phyloP scores from a whole-genome alignment of 2,888 invertebrate genomes.

The Chirona hameri region DNA sequence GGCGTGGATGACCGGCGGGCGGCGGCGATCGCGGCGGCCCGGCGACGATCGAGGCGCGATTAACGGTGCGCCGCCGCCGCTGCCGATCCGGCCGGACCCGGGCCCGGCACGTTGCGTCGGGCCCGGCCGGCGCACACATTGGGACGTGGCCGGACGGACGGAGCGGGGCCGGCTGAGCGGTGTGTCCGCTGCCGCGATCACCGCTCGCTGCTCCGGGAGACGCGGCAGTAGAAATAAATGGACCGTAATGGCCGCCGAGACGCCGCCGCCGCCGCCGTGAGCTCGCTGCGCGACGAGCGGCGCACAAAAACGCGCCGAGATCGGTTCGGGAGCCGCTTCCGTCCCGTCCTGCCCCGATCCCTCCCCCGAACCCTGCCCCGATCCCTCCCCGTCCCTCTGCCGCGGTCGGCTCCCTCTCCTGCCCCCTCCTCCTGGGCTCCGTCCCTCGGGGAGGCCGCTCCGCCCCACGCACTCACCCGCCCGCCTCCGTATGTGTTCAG shows the following conservation, averaged over 20 bases:
- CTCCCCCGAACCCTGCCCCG: too few species aligned
- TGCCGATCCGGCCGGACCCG: not conserved
- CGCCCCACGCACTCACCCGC: too few species aligned
- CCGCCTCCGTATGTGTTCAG: too few species aligned
- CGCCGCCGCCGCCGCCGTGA: not conserved
- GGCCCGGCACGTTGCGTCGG: not conserved
- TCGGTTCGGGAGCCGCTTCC: not conserved
- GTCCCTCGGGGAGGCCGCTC: too few species aligned
- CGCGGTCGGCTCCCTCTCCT: too few species aligned
- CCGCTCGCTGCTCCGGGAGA: not conserved
- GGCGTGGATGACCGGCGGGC: not conserved
- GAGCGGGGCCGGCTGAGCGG: too few species aligned
- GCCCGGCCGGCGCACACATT: not conserved
- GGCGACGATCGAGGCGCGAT: not conserved
- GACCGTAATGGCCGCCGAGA: not conserved
- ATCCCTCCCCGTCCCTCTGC: too few species aligned
- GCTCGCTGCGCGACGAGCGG: not conserved
- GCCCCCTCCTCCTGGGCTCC: too few species aligned
- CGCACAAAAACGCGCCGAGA: not conserved
- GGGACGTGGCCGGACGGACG: not conserved
- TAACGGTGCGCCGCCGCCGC: constrained; percentile 4
- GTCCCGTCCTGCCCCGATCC: too few species aligned
- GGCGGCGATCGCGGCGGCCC: not conserved
- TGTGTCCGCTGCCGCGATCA: not conserved
- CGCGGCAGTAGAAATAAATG: constrained; percentile 5